These are phyloP conservation scores for Drusus annulatus DNA, from an alignment of 1,140 invertebrate genomes.

Conservation along the genomic window DNA sequence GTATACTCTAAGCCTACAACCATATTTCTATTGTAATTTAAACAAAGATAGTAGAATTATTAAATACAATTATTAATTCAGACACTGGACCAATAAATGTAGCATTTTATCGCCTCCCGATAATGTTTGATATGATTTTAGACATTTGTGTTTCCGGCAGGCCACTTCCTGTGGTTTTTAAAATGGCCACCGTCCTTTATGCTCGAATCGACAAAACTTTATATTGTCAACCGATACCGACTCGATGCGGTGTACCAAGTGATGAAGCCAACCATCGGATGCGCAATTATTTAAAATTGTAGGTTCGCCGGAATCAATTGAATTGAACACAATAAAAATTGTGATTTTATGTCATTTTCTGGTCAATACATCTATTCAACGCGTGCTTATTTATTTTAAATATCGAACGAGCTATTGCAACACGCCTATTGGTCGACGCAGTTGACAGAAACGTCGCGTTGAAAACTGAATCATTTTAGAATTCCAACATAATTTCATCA, in stretches of 20 bases:
- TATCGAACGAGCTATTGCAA: slow-evolving; percentile 6
- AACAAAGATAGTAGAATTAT: too few relatives aligned
- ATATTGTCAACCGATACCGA: slow-evolving; percentile 22
- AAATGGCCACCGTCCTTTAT: slow-evolving; percentile 36
- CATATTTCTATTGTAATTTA: too few relatives aligned
- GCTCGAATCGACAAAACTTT: slow-evolving; percentile 18
- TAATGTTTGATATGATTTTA: slow-evolving; percentile 30
- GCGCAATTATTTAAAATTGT: slow-evolving; percentile 27
- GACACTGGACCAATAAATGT: slow-evolving; percentile 24
- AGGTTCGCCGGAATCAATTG: not conserved
- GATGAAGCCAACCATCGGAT: slow-evolving; percentile 5
- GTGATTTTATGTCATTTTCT: slow-evolving; percentile 11
- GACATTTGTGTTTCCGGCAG: slow-evolving; percentile 17
- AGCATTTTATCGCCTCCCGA: slow-evolving; percentile 29
- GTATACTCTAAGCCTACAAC: too few relatives aligned
- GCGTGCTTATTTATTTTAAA: not conserved
- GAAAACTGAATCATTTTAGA: too few relatives aligned
- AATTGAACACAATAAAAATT: slow-evolving; percentile 19
- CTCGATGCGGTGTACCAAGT: slow-evolving; percentile 15
- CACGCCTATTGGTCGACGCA: too few relatives aligned
- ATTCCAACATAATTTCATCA: too few relatives aligned
- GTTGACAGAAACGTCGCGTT: too few relatives aligned
- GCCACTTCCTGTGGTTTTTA: slow-evolving; percentile 34
- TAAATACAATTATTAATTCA: not conserved
- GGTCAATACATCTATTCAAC: not conserved